These are phyloP conservation scores for Graphium colonna DNA, from an alignment of 2,888 invertebrate species.

Conservation along the genomic window DNA sequence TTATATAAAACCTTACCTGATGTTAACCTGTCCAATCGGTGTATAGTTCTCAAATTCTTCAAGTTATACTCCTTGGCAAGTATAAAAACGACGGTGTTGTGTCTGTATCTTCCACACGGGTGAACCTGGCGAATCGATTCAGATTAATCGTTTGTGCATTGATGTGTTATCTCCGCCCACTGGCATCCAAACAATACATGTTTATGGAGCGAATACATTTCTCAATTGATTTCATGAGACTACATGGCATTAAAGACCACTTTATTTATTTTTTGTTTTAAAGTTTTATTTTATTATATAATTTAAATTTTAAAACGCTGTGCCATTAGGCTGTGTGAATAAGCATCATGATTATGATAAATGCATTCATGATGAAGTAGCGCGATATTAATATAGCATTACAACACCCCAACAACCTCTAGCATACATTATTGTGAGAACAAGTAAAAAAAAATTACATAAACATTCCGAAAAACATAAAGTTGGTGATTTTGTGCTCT, in stretches of 20 bases:
- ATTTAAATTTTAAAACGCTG: constrained; percentile 3
- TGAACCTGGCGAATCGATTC: constrained; percentile 86
- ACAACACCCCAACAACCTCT: constrained; percentile 5
- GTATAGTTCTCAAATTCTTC: constrained; percentile 95
- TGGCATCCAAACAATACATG: neutral
- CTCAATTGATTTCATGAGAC: neutral
- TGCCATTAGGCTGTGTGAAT: constrained; percentile 13
- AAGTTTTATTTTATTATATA: constrained; percentile 2
- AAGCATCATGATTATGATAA: constrained; percentile 10
- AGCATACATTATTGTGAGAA: constrained; percentile 1
- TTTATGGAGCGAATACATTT: neutral
- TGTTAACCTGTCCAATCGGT: constrained; percentile 97
- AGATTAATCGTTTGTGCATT: constrained; percentile 22
- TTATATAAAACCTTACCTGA: constrained; percentile 84
- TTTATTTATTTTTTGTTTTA: constrained; percentile 6
- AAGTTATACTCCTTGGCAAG: constrained; percentile 97
- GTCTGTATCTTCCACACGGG: constrained; percentile 98
- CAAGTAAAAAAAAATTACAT: neutral
- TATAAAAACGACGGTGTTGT: constrained; percentile 98
- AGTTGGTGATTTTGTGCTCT: constrained; percentile 4
- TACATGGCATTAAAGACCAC: neutral
- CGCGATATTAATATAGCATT: constrained; percentile 6
- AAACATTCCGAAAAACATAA: neutral
- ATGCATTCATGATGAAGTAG: constrained; percentile 13
- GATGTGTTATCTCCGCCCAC: neutral